These are phyloP conservation scores for Choreutis nemorana DNA, from an alignment of 2,888 invertebrate species.

Conservation along the genomic window DNA sequence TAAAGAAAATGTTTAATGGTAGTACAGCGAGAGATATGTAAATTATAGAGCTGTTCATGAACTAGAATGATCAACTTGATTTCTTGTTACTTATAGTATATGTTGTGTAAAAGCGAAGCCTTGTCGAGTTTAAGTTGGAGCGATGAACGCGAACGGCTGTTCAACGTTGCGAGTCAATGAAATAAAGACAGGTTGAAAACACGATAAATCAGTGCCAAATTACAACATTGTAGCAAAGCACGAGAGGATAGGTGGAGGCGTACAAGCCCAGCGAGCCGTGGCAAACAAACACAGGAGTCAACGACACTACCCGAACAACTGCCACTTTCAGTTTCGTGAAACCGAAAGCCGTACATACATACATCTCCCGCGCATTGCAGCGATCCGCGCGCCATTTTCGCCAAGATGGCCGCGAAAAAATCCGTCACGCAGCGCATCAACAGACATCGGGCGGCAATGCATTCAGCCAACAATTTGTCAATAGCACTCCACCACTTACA, in stretches of 20 bases:
- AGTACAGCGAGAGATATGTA: too few relatives aligned
- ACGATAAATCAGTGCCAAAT: conserved; percentile 47
- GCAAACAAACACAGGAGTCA: conserved; percentile 62
- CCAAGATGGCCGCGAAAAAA: conserved; percentile 48
- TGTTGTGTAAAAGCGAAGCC: too few relatives aligned
- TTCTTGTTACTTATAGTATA: too few relatives aligned
- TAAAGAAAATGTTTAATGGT: too few relatives aligned
- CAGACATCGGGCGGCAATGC: conserved; percentile 26
- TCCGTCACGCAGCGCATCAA: conserved; percentile 45
- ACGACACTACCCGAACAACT: conserved; percentile 60
- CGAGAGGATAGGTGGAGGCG: conserved; percentile 39
- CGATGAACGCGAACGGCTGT: conserved; percentile 15
- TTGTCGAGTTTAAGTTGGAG: not conserved
- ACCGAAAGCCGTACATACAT: conserved; percentile 52
- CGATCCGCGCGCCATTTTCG: conserved; percentile 45
- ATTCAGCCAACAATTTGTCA: conserved; percentile 44
- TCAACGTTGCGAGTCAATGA: conserved; percentile 26
- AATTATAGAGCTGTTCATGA: too few relatives aligned
- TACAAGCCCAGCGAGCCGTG: conserved; percentile 45
- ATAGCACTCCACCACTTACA: conserved; percentile 17
- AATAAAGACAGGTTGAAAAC: conserved; percentile 34
- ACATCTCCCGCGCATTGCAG: conserved; percentile 37
- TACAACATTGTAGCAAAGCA: conserved; percentile 42
- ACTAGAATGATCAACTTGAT: too few relatives aligned
- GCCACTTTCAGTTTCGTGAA: conserved; percentile 61